Evolutionary conservation across 2,113 vertebrate genomes (phyloP).

Genomic region (Nanorana parkeri): DNA sequence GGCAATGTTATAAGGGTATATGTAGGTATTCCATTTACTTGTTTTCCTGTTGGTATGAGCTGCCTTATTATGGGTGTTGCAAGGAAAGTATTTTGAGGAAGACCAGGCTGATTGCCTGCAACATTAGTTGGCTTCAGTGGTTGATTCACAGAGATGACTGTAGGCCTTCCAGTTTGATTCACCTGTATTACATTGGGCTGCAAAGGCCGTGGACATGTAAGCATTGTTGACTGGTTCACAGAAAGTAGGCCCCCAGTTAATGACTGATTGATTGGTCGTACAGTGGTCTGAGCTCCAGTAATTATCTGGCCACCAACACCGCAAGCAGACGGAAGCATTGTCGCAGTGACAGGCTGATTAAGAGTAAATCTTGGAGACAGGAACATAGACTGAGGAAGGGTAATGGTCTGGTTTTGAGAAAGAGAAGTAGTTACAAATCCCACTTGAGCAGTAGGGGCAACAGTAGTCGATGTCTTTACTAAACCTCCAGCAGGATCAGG

Average conservation of each 20-base stretch:
- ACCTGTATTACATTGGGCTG: constrained; percentile 76
- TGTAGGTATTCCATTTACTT: constrained; percentile 91
- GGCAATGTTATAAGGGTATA: constrained; percentile 90
- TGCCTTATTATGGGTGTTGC: constrained; percentile 88
- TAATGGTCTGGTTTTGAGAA: constrained; percentile 68
- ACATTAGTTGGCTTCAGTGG: constrained; percentile 58
- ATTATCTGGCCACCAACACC: constrained; percentile 68
- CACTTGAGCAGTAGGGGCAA: constrained; percentile 64
- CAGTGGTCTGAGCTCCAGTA: constrained; percentile 66
- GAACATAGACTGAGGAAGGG: constrained; percentile 69
- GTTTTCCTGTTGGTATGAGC: constrained; percentile 90
- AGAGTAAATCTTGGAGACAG: constrained; percentile 76
- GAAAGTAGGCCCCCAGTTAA: constrained; percentile 65
- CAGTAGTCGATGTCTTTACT: constrained; percentile 61
- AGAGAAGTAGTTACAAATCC: constrained; percentile 72
- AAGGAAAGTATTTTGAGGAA: constrained; percentile 80
- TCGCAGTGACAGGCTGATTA: constrained; percentile 67
- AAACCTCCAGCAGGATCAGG: constrained; percentile 64
- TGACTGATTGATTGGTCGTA: constrained; percentile 67
- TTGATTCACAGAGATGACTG: constrained; percentile 73
- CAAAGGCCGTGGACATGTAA: constrained; percentile 76
- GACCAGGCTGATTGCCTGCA: constrained; percentile 53
- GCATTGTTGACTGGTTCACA: constrained; percentile 60
- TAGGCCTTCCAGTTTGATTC: constrained; percentile 71
- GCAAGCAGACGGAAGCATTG: constrained; percentile 69